Percentiles rank a stretch among this genome's conserved stretches.
These are phyloP conservation scores for Gryllus longicercus DNA, from an alignment of 2,888 invertebrate genomes.

Conservation along the genomic window DNA sequence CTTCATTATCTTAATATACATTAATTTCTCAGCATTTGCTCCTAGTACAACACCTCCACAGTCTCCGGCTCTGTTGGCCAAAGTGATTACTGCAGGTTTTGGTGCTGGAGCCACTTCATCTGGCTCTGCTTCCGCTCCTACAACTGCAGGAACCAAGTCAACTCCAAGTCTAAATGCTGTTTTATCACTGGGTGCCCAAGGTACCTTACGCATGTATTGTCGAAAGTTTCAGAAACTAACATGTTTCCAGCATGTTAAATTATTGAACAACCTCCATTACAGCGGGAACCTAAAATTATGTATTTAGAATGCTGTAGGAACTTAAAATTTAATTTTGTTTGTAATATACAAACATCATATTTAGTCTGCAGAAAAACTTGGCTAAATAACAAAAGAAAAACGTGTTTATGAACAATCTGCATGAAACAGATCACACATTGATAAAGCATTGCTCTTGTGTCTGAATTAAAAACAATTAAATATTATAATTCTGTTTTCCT, in stretches of 20 bases:
- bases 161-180: constrained; percentile 46
- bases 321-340: no score
- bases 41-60: constrained; percentile 39
- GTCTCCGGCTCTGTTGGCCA: constrained; percentile 37
- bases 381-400: no score
- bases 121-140: constrained; percentile 28
- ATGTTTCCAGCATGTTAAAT: neutral
- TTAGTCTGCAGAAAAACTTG: no score
- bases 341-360: no score
- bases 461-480: no score
- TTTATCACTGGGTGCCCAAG: constrained; percentile 50
- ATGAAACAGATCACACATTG: no score
- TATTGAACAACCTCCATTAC: neutral
- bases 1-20: neutral
- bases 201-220: constrained; percentile 38
- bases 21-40: constrained; percentile 27
- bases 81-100: constrained; percentile 30
- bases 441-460: no score
- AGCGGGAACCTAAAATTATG: neutral
- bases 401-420: no score
- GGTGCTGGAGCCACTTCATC: constrained; percentile 34
- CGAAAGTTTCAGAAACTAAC: constrained; percentile 18
- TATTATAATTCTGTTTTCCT: no score
- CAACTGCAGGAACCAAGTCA: constrained; percentile 37
- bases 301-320: no score